Evolutionary conservation across 1,140 invertebrate species (phyloP).

Genomic region (Drosophila cardini): DNA sequence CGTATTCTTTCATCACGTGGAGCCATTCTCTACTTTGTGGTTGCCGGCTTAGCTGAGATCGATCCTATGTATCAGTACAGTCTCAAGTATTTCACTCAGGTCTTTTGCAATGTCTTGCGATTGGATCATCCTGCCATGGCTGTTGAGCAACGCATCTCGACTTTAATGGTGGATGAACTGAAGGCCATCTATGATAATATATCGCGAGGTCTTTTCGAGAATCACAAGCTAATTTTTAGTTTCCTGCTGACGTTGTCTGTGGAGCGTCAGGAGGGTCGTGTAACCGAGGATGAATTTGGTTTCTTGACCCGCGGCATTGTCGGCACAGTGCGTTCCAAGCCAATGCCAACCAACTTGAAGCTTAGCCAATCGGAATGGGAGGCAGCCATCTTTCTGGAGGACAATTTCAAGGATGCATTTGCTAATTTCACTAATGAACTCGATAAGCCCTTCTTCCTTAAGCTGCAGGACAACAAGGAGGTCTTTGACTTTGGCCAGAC

Average conservation of each 20-base stretch:
- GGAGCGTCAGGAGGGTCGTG: conserved; percentile 86
- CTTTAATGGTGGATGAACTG: conserved; percentile 91
- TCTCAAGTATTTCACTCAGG: conserved; percentile 93
- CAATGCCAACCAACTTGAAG: conserved; percentile 39
- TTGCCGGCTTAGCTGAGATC: conserved; percentile 93
- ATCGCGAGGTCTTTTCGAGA: conserved; percentile 94
- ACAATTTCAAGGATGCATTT: conserved; percentile 86
- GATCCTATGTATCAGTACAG: conserved; percentile 99
- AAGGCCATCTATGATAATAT: conserved; percentile 93
- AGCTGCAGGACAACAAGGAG: conserved; percentile 86
- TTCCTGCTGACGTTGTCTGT: conserved; percentile 93
- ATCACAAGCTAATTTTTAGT: conserved; percentile 95
- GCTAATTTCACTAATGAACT: conserved; percentile 85
- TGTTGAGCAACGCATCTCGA: conserved; percentile 88
- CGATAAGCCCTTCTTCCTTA: conserved; percentile 86
- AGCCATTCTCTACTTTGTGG: conserved; percentile 95
- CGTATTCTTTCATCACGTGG: conserved; percentile 93
- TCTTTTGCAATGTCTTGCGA: conserved; percentile 91
- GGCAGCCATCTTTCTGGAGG: conserved; percentile 86
- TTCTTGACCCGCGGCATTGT: conserved; percentile 65
- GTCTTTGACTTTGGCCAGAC: conserved; percentile 58
- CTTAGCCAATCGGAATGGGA: conserved; percentile 87
- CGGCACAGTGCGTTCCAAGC: conserved; percentile 79
- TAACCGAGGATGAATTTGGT: conserved; percentile 60
- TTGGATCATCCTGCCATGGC: conserved; percentile 86